These are phyloP conservation scores for Drosophila kepulauana DNA, from an alignment of 1,140 invertebrate genomes.

Conservation along the genomic window DNA sequence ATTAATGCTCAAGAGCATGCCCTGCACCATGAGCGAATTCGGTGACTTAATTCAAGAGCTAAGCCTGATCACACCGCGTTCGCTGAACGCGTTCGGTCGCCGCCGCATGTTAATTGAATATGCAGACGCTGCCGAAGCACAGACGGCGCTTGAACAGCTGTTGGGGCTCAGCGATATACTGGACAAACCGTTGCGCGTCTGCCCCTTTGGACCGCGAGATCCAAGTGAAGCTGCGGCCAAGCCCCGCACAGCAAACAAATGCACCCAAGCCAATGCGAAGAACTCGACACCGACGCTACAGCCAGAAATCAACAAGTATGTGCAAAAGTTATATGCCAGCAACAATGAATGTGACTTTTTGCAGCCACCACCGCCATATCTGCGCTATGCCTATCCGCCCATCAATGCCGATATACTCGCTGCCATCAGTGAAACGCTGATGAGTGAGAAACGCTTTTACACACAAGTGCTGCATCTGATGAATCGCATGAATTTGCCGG, in stretches of 20 bases:
- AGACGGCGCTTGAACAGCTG: slow-evolving; percentile 53
- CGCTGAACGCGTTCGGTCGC: slow-evolving; percentile 56
- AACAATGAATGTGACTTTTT: slow-evolving; percentile 88
- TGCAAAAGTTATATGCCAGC: slow-evolving; percentile 89
- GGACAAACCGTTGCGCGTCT: slow-evolving; percentile 63
- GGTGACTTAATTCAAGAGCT: slow-evolving; percentile 58
- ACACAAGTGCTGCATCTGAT: slow-evolving; percentile 96
- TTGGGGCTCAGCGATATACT: slow-evolving; percentile 46
- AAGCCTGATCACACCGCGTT: slow-evolving; percentile 52
- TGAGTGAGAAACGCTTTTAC: slow-evolving; percentile 93
- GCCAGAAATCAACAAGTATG: slow-evolving; percentile 87
- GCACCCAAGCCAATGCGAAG: slow-evolving; percentile 45
- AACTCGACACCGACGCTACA: not conserved
- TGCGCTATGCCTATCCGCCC: slow-evolving; percentile 91
- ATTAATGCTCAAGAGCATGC: slow-evolving; percentile 74
- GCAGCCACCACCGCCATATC: slow-evolving; percentile 90
- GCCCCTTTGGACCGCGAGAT: slow-evolving; percentile 43
- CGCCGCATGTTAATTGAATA: slow-evolving; percentile 62
- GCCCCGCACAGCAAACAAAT: slow-evolving; percentile 38
- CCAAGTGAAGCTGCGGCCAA: not conserved
- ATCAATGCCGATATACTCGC: slow-evolving; percentile 90
- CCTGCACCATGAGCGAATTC: slow-evolving; percentile 67
- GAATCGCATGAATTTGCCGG: slow-evolving; percentile 97
- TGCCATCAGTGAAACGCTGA: slow-evolving; percentile 92
- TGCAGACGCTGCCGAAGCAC: slow-evolving; percentile 38